Evolutionary conservation across 2,888 invertebrate species (phyloP).

Genomic region (Eurytoma californica): DNA sequence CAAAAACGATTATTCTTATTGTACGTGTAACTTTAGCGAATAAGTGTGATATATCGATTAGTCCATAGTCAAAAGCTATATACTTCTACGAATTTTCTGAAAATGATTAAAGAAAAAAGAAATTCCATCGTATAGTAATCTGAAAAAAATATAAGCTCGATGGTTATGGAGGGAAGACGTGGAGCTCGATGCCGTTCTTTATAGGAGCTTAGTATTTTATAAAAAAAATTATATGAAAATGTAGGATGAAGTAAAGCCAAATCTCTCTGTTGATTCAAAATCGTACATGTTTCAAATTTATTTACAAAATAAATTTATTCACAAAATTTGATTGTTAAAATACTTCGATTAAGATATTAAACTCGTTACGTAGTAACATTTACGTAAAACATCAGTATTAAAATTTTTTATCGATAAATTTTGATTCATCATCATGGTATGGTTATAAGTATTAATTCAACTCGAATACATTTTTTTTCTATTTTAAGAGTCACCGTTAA

Average conservation of each 20-base stretch:
- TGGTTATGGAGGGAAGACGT: not conserved
- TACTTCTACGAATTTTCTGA: constrained; percentile 47
- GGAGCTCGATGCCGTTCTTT: constrained; percentile 32
- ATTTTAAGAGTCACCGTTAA: not conserved
- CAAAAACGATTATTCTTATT: constrained; percentile 49
- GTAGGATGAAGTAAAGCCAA: constrained; percentile 34
- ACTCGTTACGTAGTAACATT: no score
- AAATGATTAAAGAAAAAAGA: constrained; percentile 48
- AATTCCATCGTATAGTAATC: constrained; percentile 16
- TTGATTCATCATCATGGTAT: no score
- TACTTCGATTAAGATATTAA: no score
- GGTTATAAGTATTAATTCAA: no score
- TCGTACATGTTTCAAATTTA: no score
- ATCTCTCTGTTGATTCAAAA: constrained; percentile 3
- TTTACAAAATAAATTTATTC: not conserved
- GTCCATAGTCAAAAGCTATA: constrained; percentile 48
- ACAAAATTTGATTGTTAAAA: not conserved
- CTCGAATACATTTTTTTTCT: not conserved
- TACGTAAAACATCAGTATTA: no score
- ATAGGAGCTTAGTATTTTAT: constrained; percentile 59
- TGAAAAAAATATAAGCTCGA: constrained; percentile 11
- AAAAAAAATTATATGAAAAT: constrained; percentile 49
- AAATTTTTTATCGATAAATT: no score
- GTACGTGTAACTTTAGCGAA: constrained; percentile 46
- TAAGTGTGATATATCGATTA: constrained; percentile 52